Percentiles rank a stretch among this genome's conserved stretches.
Conservation (phyloP, 1,140 invertebrate genomes). For the Drosophila lacertosa region DNA sequence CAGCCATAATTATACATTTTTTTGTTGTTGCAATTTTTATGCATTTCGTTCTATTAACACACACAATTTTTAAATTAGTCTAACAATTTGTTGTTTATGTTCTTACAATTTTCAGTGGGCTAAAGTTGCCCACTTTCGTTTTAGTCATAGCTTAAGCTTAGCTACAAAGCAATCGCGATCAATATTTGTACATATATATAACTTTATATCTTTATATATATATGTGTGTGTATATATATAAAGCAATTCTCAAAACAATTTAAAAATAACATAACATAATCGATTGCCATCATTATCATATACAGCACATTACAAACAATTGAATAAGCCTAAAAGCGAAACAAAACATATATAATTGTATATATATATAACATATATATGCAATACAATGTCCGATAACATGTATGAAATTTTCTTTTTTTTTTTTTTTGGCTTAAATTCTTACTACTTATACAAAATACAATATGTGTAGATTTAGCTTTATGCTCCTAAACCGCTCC, state of each 20-base stretch:
- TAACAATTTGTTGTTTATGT: constrained; percentile 30
- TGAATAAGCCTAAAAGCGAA: constrained; percentile 73
- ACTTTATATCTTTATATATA: no score
- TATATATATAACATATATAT: constrained; percentile 28
- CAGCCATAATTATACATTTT: constrained; percentile 41
- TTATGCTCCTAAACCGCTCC: constrained; percentile 50
- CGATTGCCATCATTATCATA: constrained; percentile 51
- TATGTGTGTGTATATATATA: constrained; percentile 27
- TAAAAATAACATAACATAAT: constrained; percentile 75
- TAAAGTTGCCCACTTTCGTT: constrained; percentile 23
- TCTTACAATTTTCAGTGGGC: constrained; percentile 16
- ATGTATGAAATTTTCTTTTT: constrained; percentile 26
- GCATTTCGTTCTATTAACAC: constrained; percentile 36
- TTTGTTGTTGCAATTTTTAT: constrained; percentile 35
- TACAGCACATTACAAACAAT: constrained; percentile 70
- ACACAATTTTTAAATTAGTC: constrained; percentile 37
- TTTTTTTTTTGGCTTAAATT: constrained; percentile 45
- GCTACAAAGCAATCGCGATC: constrained; percentile 33
- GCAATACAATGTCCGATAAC: constrained; percentile 41
- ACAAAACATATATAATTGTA: constrained; percentile 48
- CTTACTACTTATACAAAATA: constrained; percentile 71
- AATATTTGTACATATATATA: constrained; percentile 44
- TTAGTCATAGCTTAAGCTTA: constrained; percentile 58
- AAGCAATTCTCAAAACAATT: constrained; percentile 63
- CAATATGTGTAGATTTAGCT: constrained; percentile 56